phyloP scores from a whole-genome alignment of 2,113 vertebrate species.

The Mesitornis unicolor region DNA sequence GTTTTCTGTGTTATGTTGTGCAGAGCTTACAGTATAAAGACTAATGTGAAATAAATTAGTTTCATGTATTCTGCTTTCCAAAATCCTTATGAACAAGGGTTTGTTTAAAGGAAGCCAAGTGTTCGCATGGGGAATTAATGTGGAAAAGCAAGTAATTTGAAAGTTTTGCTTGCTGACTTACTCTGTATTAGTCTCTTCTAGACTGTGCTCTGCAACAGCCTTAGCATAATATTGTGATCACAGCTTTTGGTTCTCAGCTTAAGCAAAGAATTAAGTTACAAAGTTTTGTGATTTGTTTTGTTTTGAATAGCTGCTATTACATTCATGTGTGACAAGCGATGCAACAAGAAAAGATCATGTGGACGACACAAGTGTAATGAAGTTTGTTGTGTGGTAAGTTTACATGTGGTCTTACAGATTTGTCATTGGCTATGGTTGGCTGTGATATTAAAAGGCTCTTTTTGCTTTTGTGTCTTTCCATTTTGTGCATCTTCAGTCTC shows the following conservation, averaged over 20 bases:
- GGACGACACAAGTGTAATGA: constrained; percentile 95
- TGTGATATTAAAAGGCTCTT: background rate
- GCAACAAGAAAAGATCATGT: constrained; percentile 93
- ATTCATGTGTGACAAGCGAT: constrained; percentile 92
- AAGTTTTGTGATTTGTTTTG: background rate
- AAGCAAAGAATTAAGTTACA: background rate
- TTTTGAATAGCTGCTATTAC: constrained; percentile 78
- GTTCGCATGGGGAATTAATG: background rate
- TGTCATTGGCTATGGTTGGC: background rate
- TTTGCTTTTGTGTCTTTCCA: background rate
- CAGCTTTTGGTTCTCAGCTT: background rate
- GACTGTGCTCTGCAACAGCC: background rate
- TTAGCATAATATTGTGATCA: background rate
- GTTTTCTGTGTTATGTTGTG: background rate
- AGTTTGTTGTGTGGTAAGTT: constrained; percentile 94
- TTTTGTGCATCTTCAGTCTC: background rate
- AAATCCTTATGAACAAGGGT: background rate
- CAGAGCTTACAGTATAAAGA: background rate
- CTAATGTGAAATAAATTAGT: background rate
- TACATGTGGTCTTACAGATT: background rate
- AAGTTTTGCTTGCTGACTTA: background rate
- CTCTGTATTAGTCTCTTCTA: background rate
- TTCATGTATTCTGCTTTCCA: background rate
- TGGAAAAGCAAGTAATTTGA: background rate
- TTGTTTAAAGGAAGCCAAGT: background rate